Evolutionary conservation across 2,797 vertebrate species (phyloP).

Genomic region (Acipenser transmontanus): DNA sequence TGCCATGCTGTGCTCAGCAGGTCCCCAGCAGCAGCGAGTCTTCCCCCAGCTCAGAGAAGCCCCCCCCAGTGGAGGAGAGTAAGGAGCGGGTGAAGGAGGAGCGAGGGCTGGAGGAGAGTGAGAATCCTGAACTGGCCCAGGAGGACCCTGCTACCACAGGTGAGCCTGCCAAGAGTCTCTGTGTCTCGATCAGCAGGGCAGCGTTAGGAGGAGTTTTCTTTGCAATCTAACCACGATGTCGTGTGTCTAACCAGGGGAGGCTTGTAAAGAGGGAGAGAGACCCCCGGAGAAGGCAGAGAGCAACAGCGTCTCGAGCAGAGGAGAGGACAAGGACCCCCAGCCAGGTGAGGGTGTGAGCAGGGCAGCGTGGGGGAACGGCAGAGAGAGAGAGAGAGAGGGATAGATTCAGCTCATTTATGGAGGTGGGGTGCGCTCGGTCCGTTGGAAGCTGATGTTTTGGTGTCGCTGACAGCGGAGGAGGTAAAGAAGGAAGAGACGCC

Average conservation of each 20-base stretch:
- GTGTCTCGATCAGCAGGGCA: neutral
- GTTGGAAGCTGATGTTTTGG: neutral
- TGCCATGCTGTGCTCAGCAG: slow-evolving; percentile 8
- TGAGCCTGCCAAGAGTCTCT: slow-evolving; percentile 27
- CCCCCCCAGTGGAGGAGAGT: slow-evolving; percentile 47
- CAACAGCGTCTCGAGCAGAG: slow-evolving; percentile 50
- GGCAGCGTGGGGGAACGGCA: neutral
- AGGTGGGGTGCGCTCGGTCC: neutral
- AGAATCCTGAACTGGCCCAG: slow-evolving; percentile 52
- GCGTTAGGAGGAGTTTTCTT: no score
- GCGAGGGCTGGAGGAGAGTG: slow-evolving; percentile 56
- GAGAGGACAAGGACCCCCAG: slow-evolving; percentile 71
- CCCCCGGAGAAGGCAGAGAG: slow-evolving; percentile 63
- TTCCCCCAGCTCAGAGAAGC: slow-evolving; percentile 41
- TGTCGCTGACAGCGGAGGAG: slow-evolving; percentile 46
- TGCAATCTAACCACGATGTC: slow-evolving; percentile 1
- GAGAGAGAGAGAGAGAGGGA: neutral
- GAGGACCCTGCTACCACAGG: slow-evolving; percentile 56
- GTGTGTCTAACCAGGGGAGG: slow-evolving; percentile 53
- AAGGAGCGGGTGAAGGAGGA: slow-evolving; percentile 46
- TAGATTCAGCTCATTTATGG: neutral
- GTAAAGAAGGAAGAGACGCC: slow-evolving; percentile 67
- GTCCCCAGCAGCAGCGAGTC: slow-evolving; percentile 24
- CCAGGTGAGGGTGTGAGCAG: slow-evolving; percentile 55
- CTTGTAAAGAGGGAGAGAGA: slow-evolving; percentile 61